These are phyloP conservation scores for Eupsittula cactorum DNA, from an alignment of 2,113 vertebrate genomes.

Conservation along the genomic window DNA sequence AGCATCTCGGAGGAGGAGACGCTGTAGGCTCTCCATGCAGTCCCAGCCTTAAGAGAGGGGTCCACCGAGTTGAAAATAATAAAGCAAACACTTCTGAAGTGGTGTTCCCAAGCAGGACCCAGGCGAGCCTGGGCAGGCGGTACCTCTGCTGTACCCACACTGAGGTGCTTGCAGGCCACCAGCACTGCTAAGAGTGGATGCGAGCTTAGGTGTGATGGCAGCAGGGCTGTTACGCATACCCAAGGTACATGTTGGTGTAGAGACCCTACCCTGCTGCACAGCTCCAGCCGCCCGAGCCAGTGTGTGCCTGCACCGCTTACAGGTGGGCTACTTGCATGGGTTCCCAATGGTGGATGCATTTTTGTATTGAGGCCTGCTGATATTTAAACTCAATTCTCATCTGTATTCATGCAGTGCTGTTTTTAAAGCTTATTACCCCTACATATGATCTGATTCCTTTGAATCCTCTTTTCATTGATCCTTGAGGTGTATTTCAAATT, in stretches of 20 bases:
- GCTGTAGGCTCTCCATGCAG: fast-evolving
- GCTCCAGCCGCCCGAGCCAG: neutral
- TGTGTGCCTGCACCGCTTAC: fast-evolving
- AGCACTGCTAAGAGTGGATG: fast-evolving
- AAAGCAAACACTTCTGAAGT: fast-evolving
- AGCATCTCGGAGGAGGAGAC: fast-evolving
- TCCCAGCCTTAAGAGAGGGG: fast-evolving
- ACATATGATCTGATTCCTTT: neutral
- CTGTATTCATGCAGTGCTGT: neutral
- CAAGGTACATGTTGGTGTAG: fast-evolving
- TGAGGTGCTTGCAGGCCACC: neutral
- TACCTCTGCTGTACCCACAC: fast-evolving
- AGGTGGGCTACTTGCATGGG: fast-evolving
- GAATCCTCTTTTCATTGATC: neutral
- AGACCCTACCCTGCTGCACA: neutral
- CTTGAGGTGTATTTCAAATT: neutral
- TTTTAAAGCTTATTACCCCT: neutral
- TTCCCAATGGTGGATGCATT: neutral
- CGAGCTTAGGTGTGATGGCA: no score
- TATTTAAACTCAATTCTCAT: neutral
- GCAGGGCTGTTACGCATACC: neutral
- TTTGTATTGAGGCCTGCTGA: neutral
- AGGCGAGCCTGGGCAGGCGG: fast-evolving
- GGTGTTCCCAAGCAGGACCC: neutral
- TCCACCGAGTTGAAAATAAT: fast-evolving